Conservation (phyloP, 2,888 invertebrate genomes). For the Pogonocherus hispidulus region DNA sequence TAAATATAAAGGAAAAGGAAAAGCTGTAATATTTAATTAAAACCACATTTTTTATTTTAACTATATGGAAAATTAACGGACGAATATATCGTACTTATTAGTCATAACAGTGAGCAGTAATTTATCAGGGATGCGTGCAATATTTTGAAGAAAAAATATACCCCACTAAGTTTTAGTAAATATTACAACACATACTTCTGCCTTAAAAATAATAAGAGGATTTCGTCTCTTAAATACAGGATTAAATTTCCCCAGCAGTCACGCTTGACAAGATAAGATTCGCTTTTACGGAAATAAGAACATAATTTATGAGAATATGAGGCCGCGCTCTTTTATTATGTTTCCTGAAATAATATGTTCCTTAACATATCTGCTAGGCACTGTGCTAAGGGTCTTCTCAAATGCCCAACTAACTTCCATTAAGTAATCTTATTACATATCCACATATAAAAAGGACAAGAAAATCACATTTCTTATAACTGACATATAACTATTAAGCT, state of each 20-base stretch:
- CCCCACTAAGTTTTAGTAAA: too few species aligned
- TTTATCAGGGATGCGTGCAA: too few species aligned
- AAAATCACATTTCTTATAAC: too few species aligned
- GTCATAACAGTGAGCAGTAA: too few species aligned
- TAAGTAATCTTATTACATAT: background rate
- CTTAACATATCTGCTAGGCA: background rate
- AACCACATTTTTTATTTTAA: too few species aligned
- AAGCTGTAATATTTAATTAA: too few species aligned
- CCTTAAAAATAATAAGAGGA: background rate
- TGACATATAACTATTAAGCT: too few species aligned
- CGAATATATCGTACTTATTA: too few species aligned
- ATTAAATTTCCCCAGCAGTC: slow-evolving; percentile 2
- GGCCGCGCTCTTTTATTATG: slow-evolving; percentile 4
- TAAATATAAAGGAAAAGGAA: too few species aligned
- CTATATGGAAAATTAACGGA: too few species aligned
- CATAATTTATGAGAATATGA: slow-evolving; percentile 2
- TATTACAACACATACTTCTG: background rate
- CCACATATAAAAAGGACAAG: too few species aligned
- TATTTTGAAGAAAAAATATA: too few species aligned
- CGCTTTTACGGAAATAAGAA: slow-evolving; percentile 1
- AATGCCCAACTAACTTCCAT: background rate
- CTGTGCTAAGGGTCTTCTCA: background rate
- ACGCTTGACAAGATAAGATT: slow-evolving; percentile 2
- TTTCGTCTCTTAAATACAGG: background rate
- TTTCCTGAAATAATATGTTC: slow-evolving; percentile 2